Evolutionary conservation across 2,797 vertebrate genomes (phyloP).

Genomic region (Sphenopsis melanotis): DNA sequence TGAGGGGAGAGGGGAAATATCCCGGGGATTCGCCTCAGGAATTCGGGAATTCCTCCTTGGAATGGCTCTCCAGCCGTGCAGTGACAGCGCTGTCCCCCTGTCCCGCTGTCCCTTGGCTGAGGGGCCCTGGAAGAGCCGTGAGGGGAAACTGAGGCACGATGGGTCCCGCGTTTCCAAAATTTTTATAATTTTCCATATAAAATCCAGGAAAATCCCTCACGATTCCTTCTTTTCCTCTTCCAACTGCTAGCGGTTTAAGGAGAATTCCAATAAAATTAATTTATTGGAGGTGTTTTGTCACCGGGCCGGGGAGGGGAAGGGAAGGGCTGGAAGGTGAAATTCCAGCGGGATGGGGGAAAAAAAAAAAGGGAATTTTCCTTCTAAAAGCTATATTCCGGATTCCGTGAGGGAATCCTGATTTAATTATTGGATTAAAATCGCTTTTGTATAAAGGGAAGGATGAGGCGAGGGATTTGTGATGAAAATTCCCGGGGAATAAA

Average conservation of each 20-base stretch:
- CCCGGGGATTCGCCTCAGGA: fast-evolving
- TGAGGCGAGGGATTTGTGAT: neutral
- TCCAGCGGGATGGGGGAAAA: neutral
- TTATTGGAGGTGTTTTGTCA: fast-evolving
- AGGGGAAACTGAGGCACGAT: neutral
- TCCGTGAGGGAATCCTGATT: neutral
- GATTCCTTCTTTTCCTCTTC: too few species aligned
- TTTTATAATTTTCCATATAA: neutral
- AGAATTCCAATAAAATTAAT: neutral
- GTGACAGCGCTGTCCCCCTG: too few species aligned
- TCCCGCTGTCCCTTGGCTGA: too few species aligned
- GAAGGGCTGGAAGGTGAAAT: neutral
- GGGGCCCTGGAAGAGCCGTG: too few species aligned
- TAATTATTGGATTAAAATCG: neutral
- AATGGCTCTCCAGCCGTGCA: neutral
- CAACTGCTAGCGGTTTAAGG: fast-evolving
- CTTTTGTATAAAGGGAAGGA: neutral
- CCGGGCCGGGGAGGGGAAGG: fast-evolving
- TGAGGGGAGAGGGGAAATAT: too few species aligned
- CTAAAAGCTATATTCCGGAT: neutral
- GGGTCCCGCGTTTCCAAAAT: too few species aligned
- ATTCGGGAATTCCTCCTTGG: neutral
- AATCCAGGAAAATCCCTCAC: fast-evolving
- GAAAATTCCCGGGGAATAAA: neutral
- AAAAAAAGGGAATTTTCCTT: neutral